Percentiles rank a stretch among this genome's conserved stretches.
Evolutionary conservation across 2,113 vertebrate genomes (phyloP).

Genomic region (Sturnus vulgaris): DNA sequence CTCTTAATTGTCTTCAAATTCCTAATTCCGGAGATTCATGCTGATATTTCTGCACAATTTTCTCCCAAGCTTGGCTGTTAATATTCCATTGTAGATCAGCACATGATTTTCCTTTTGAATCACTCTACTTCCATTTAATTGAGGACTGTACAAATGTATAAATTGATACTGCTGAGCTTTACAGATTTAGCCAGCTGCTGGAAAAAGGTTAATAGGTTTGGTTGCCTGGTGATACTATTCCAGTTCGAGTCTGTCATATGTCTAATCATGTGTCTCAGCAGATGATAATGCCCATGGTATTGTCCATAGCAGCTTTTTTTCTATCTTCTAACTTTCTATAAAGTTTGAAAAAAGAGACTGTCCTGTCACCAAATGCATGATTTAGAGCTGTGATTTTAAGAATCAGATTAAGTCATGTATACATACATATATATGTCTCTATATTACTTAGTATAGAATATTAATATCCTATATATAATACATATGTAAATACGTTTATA

Average conservation of each 20-base stretch:
- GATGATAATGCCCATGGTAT: neutral
- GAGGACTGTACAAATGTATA: slow-evolving; percentile 26
- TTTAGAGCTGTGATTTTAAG: neutral
- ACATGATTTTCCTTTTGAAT: slow-evolving; percentile 14
- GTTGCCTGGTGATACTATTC: slow-evolving; percentile 31
- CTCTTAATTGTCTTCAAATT: neutral
- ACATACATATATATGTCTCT: too few relatives aligned
- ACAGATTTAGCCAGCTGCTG: slow-evolving; percentile 29
- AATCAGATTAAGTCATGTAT: neutral
- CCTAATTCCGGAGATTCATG: neutral
- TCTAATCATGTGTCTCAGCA: slow-evolving; percentile 19
- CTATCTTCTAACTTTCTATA: neutral
- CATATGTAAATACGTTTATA: neutral
- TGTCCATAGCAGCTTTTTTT: neutral
- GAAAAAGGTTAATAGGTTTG: slow-evolving; percentile 57
- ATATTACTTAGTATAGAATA: neutral
- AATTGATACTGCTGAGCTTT: slow-evolving; percentile 30
- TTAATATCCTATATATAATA: neutral
- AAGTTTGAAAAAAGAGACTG: neutral
- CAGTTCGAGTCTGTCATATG: slow-evolving; percentile 17
- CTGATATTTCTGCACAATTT: neutral
- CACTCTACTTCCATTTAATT: neutral
- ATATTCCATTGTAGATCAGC: neutral
- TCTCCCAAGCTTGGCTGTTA: neutral
- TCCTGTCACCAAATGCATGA: neutral